phyloP scores from a whole-genome alignment of 2,113 vertebrate genomes.

The Myotis lucifugus region DNA sequence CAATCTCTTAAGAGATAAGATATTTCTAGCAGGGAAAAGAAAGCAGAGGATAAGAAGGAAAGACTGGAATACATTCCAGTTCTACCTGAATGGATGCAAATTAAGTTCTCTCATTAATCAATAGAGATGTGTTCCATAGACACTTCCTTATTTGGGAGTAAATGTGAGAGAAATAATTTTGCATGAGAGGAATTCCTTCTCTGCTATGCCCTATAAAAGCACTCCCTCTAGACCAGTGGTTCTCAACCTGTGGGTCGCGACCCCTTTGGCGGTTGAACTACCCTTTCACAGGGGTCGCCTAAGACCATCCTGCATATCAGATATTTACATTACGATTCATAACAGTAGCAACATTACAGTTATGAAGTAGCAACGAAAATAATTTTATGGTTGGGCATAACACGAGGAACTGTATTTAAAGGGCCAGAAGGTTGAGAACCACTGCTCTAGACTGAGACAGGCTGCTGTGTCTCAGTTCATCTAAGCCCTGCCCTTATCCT shows the following conservation, averaged over 20 bases:
- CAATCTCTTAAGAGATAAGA: conserved; percentile 3
- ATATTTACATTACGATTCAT: too few relatives aligned
- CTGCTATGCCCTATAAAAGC: not conserved
- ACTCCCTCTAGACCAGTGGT: not conserved
- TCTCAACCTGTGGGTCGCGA: too few relatives aligned
- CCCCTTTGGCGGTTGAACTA: too few relatives aligned
- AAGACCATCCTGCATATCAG: too few relatives aligned
- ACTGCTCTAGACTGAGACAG: not conserved
- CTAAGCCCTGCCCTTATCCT: not conserved
- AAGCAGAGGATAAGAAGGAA: not conserved
- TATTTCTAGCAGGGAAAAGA: conserved; percentile 14
- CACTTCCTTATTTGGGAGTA: not conserved
- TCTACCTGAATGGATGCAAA: not conserved
- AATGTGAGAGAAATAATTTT: not conserved
- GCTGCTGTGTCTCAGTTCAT: not conserved
- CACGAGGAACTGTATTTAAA: too few relatives aligned
- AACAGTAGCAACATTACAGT: too few relatives aligned
- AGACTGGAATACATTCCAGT: not conserved
- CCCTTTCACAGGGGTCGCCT: too few relatives aligned
- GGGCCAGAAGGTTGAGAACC: too few relatives aligned
- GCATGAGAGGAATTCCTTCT: not conserved
- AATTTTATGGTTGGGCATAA: too few relatives aligned
- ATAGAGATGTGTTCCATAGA: not conserved
- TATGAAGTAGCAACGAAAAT: too few relatives aligned
- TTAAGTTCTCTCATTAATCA: not conserved